A percentile compares a stretch with the other conserved stretches of the same genome.
Evolutionary conservation across 2,113 vertebrate genomes (phyloP).

Genomic region (Halichoerus grypus): DNA sequence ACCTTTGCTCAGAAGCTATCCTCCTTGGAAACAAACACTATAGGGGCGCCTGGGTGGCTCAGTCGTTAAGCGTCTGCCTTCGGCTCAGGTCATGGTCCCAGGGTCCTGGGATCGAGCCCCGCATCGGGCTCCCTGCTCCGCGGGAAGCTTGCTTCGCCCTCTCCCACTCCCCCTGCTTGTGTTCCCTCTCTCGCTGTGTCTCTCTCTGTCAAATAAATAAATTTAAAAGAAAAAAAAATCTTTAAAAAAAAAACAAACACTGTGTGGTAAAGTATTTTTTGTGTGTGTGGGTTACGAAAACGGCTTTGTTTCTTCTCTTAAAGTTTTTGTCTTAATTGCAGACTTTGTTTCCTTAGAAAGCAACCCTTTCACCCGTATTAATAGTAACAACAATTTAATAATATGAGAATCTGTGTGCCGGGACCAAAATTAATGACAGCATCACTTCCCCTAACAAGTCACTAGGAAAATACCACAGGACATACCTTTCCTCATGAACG

Average conservation of each 20-base stretch:
- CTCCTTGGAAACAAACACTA: neutral
- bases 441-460: neutral
- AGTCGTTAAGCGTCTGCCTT: too few species aligned
- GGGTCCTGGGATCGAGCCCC: too few species aligned
- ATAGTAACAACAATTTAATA: neutral
- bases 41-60: too few species aligned
- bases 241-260: neutral
- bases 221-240: too few species aligned
- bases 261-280: neutral
- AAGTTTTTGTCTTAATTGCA: neutral
- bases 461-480: neutral
- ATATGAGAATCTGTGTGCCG: neutral
- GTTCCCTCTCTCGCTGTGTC: too few species aligned
- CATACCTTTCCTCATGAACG: neutral
- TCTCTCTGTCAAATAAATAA: too few species aligned
- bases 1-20: neutral
- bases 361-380: neutral
- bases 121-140: too few species aligned
- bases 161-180: too few species aligned
- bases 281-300: neutral
- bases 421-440: neutral
- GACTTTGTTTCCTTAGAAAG: neutral
- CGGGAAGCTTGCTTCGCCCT: too few species aligned
- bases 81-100: too few species aligned
- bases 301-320: neutral